A percentile compares a stretch with the other conserved stretches of the same genome.
phyloP scores from a whole-genome alignment of 2,797 vertebrate genomes.

The Artibeus jamaicensis region DNA sequence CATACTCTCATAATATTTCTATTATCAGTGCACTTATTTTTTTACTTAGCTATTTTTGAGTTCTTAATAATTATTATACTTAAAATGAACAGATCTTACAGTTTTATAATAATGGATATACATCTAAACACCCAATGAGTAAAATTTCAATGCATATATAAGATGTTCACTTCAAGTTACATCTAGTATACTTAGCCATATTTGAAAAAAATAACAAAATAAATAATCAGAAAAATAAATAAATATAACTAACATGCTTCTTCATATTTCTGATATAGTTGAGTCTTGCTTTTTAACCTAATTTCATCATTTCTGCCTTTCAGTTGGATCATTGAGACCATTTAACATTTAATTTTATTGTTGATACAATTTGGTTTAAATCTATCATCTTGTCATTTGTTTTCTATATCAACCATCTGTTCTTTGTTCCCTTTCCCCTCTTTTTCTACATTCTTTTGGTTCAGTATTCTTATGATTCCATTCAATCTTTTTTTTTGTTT shows the following conservation, averaged over 20 bases:
- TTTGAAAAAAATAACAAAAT: conserved; percentile 41
- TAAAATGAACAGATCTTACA: conserved; percentile 34
- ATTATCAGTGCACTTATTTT: conserved; percentile 23
- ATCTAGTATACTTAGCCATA: neutral
- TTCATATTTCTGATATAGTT: neutral
- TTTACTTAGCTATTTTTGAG: neutral
- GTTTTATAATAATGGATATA: conserved; percentile 9
- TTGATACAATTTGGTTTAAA: neutral
- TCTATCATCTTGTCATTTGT: neutral
- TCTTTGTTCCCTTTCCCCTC: neutral
- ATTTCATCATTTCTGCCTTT: conserved; percentile 12
- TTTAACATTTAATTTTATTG: conserved; percentile 11
- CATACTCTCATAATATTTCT: neutral
- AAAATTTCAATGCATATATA: conserved; percentile 16
- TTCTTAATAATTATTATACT: conserved; percentile 3
- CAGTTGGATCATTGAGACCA: neutral
- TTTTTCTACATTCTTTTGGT: conserved; percentile 18
- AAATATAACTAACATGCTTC: neutral
- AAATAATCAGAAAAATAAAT: neutral
- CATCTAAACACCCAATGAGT: neutral
- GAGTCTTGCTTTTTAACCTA: conserved; percentile 4
- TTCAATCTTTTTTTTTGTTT: conserved; percentile 2
- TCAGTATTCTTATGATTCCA: neutral
- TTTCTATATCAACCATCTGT: conserved; percentile 25
- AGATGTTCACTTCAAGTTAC: conserved; percentile 34